Evolutionary conservation across 2,888 invertebrate species (phyloP), one percentile per base, ranked within the genome.

Genomic region (Archips xylosteana): DNA sequence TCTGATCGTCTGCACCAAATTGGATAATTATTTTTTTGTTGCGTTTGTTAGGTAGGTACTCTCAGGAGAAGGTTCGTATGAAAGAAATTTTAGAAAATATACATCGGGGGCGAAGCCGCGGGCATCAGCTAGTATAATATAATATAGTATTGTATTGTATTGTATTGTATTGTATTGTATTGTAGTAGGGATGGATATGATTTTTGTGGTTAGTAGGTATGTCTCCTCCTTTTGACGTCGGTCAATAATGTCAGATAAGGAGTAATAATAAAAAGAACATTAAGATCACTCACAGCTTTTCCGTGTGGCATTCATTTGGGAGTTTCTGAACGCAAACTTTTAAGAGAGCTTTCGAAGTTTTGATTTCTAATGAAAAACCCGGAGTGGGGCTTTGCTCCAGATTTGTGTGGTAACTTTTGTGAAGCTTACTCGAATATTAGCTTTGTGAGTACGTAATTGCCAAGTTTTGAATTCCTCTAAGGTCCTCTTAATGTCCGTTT

Each of bases 321-420:
- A 57, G 6, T 23, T 15, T 54, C 23, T 12, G 15, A 15, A 23
- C 23, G 2, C 1, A 32, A 64, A 49, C 49, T 34, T 64, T n/a
- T 64, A 49, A 64, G 23, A 42, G 42, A 34, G n/a, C 64, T 60
- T 60, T 8, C 12, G 1, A 64, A 64, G 64, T 64, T 64, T 23
- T 47, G 47, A 64, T 45, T 62, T 62, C 62, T 45, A 62, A 32
- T 10, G 12, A 45, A 62, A 34, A 47, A 34, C 23, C 63, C n/a
- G 13, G 36, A n/a, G 39, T 13, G n/a, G 8, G 23, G 60, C n/a
- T 39, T 60, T 39, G n/a, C 12, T 34, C 34, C 9, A 49, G 49
- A 9, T 49, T 64, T 34, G 47, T 34, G 34, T 42, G 23, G n/a
- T 34, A 49, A 64, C 47, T 64, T 64, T 47, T 34, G 9, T n/a